Conservation (phyloP, 2,113 vertebrate species). For the Mola mola region DNA sequence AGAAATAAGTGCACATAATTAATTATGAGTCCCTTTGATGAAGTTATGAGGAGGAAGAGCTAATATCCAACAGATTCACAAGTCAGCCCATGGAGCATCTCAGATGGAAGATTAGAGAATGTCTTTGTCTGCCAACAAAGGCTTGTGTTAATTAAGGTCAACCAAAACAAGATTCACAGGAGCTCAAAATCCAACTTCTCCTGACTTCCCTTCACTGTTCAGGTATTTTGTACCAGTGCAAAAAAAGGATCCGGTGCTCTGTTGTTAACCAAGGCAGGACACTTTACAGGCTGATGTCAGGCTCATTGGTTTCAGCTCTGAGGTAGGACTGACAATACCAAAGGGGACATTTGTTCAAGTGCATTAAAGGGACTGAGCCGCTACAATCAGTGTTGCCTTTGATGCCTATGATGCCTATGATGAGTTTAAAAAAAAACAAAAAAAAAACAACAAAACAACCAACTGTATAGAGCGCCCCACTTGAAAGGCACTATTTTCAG, state of each 20-base stretch:
- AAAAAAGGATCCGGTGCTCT: slow-evolving; percentile 49
- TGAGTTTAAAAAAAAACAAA: slow-evolving; percentile 14
- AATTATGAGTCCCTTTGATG: slow-evolving; percentile 76
- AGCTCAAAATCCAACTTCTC: slow-evolving; percentile 34
- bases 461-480: slow-evolving; percentile 60
- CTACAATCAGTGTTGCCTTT: slow-evolving; percentile 51
- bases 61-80: slow-evolving; percentile 59
- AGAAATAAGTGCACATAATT: slow-evolving; percentile 68
- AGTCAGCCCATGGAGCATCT: slow-evolving; percentile 43
- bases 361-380: slow-evolving; percentile 57
- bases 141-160: slow-evolving; percentile 40
- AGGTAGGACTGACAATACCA: slow-evolving; percentile 66
- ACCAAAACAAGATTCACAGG: slow-evolving; percentile 55
- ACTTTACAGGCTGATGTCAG: slow-evolving; percentile 44
- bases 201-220: slow-evolving; percentile 5
- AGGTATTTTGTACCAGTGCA: slow-evolving; percentile 44
- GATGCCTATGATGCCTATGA: slow-evolving; percentile 14
- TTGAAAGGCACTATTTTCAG: slow-evolving; percentile 73
- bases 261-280: slow-evolving; percentile 45
- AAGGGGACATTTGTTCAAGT: slow-evolving; percentile 54
- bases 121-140: slow-evolving; percentile 51
- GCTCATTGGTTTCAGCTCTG: slow-evolving; percentile 61
- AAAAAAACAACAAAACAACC: slow-evolving; percentile 25
- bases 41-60: slow-evolving; percentile 73
- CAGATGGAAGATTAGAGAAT: slow-evolving; percentile 42